These are phyloP conservation scores for Ophioninae sp. DNA, from an alignment of 2,888 invertebrate species.

Conservation along the genomic window DNA sequence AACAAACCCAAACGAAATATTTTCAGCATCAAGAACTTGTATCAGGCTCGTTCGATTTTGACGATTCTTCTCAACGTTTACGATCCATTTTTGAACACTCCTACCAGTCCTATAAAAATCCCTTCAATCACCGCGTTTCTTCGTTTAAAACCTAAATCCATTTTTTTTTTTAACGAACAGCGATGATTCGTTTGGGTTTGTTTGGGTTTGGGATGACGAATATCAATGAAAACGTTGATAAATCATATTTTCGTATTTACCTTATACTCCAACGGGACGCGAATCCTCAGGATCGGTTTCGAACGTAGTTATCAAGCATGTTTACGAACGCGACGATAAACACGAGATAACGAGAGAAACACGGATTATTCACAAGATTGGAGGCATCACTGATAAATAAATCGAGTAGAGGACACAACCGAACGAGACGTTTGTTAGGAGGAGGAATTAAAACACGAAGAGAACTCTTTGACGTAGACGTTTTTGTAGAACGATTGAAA, in stretches of 20 bases:
- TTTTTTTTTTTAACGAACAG: too few species aligned
- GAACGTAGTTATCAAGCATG: conserved; percentile 38
- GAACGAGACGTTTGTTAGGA: not conserved
- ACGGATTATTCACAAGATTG: conserved; percentile 22
- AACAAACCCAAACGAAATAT: too few species aligned
- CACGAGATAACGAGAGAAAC: not conserved
- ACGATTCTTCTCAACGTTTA: too few species aligned
- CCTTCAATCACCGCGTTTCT: too few species aligned
- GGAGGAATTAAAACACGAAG: conserved; percentile 11
- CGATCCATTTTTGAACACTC: too few species aligned
- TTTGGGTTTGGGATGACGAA: too few species aligned
- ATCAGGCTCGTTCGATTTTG: too few species aligned
- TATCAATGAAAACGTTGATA: too few species aligned
- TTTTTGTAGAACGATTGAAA: conserved; percentile 5
- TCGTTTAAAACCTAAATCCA: too few species aligned
- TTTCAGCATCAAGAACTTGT: too few species aligned
- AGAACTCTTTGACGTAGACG: conserved; percentile 20
- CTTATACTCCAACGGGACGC: conserved; percentile 45
- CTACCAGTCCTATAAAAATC: too few species aligned
- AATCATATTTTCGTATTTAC: conserved; percentile 20
- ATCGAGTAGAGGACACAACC: not conserved
- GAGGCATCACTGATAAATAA: conserved; percentile 35
- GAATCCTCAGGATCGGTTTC: conserved; percentile 43
- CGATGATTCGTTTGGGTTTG: too few species aligned
- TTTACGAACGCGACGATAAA: conserved; percentile 25